Conservation (phyloP, 2,888 invertebrate genomes). For the Thalpophila matura region DNA sequence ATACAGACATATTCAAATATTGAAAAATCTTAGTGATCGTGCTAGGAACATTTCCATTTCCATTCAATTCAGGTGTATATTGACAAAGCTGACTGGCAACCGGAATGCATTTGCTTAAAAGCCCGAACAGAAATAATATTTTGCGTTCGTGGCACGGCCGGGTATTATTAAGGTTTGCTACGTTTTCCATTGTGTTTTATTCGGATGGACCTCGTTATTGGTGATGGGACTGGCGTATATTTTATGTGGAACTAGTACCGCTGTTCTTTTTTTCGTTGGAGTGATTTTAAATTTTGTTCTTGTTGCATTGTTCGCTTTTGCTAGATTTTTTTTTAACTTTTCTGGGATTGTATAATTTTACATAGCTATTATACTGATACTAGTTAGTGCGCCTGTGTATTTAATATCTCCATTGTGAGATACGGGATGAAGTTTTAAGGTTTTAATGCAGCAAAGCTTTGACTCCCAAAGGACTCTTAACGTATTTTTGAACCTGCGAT, state of each 20-base stretch:
- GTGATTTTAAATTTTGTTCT: background rate
- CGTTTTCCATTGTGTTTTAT: slow-evolving; percentile 1
- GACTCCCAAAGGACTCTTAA: too few species aligned
- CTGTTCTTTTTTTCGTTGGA: background rate
- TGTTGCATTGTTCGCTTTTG: too few species aligned
- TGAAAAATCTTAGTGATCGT: slow-evolving; percentile 59
- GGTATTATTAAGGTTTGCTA: background rate
- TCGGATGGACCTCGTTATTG: background rate
- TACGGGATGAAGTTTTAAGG: too few species aligned
- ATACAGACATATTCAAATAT: slow-evolving; percentile 49
- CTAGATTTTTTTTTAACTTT: too few species aligned
- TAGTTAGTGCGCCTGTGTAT: too few species aligned
- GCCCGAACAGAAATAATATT: slow-evolving; percentile 66
- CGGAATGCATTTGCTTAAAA: slow-evolving; percentile 74
- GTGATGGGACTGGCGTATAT: background rate
- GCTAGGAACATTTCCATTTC: slow-evolving; percentile 64
- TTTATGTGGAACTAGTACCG: background rate
- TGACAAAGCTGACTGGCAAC: slow-evolving; percentile 63
- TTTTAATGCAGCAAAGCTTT: too few species aligned
- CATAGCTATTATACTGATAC: too few species aligned
- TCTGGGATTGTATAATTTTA: too few species aligned
- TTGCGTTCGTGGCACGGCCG: slow-evolving; percentile 28
- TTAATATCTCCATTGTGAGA: too few species aligned
- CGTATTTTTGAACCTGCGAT: too few species aligned
- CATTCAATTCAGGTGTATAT: slow-evolving; percentile 68